Percentiles rank a stretch among this genome's conserved stretches.
Evolutionary conservation across 2,888 invertebrate species (phyloP).

Genomic region (Tortricodes alternella): DNA sequence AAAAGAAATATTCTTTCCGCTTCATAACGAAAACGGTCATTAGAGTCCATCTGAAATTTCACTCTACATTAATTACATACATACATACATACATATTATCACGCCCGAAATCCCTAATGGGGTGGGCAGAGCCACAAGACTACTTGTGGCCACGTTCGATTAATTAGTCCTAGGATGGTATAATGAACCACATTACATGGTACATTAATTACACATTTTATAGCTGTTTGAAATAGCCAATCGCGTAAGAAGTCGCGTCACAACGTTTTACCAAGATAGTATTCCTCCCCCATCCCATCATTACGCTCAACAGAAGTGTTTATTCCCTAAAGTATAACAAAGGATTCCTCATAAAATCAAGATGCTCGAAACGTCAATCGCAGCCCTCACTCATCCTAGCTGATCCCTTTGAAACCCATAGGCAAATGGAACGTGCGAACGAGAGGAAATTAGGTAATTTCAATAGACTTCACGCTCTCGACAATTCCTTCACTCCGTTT

Average conservation of each 20-base stretch:
- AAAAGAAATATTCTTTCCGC: neutral
- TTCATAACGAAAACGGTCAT: conserved; percentile 13
- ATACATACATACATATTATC: too few species aligned
- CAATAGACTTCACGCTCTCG: conserved; percentile 29
- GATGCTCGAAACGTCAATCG: conserved; percentile 17
- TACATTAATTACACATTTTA: conserved; percentile 11
- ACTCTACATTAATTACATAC: conserved; percentile 8
- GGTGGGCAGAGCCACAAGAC: too few species aligned
- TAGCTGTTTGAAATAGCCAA: conserved; percentile 3
- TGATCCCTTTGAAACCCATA: conserved; percentile 19
- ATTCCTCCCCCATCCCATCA: neutral
- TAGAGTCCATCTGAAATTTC: conserved; percentile 18
- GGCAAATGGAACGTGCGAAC: conserved; percentile 26
- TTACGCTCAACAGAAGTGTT: neutral
- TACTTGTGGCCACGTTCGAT: neutral
- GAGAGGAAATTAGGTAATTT: conserved; percentile 30
- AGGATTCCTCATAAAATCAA: conserved; percentile 6
- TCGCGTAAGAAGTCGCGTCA: neutral
- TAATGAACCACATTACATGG: too few species aligned
- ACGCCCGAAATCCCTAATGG: too few species aligned
- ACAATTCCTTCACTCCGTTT: conserved; percentile 30
- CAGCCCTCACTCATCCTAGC: conserved; percentile 13
- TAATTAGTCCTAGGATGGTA: too few species aligned
- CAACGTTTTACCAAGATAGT: conserved; percentile 2
- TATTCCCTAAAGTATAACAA: conserved; percentile 14